Conservation (phyloP, 2,888 invertebrate species). For the Troilus luridus region DNA sequence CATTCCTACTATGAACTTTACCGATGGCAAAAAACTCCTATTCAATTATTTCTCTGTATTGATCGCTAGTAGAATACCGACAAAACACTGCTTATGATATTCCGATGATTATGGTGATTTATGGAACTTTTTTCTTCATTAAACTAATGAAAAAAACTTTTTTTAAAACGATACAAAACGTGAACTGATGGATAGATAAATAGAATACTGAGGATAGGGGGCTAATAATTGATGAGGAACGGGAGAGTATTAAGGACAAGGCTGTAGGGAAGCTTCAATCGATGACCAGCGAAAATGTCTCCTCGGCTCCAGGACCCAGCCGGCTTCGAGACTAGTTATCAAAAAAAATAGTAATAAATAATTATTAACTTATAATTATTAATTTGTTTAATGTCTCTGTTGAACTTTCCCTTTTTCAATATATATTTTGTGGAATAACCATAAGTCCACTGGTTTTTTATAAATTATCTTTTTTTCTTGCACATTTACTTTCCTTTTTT, state of each 20-base stretch:
- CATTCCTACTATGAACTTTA: too few species aligned
- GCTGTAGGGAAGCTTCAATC: background rate
- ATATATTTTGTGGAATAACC: too few species aligned
- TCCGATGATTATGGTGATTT: background rate
- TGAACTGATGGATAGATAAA: background rate
- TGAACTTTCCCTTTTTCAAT: too few species aligned
- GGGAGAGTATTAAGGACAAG: constrained; percentile 14
- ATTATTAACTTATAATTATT: too few species aligned
- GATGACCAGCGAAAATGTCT: background rate
- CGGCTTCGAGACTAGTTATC: background rate
- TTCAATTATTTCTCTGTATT: too few species aligned
- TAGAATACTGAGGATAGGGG: background rate
- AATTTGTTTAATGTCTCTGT: too few species aligned
- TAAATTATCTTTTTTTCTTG: too few species aligned
- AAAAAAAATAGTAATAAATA: background rate
- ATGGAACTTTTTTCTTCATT: background rate
- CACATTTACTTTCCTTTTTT: too few species aligned
- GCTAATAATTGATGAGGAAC: background rate
- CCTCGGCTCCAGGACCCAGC: background rate
- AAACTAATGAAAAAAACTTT: background rate
- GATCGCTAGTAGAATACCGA: background rate
- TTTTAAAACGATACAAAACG: background rate
- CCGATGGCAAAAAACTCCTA: too few species aligned
- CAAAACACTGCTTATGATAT: background rate
- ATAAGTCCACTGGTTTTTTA: too few species aligned